These are phyloP conservation scores for Ochotona curzoniae DNA, from an alignment of 2,113 vertebrate genomes.

Conservation along the genomic window DNA sequence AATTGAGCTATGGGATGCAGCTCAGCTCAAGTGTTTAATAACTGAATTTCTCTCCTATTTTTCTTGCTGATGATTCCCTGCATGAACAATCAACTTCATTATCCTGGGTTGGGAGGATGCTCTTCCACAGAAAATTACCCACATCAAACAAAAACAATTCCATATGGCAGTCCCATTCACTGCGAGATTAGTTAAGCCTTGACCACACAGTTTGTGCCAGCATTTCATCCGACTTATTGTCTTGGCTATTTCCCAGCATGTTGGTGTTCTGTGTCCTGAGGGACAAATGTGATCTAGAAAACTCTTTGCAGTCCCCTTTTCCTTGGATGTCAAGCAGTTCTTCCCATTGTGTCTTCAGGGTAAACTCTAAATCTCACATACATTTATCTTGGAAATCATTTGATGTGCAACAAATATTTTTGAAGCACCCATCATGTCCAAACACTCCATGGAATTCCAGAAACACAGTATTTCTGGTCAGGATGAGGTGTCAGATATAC, in stretches of 20 bases:
- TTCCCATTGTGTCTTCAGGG: conserved; percentile 10
- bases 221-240: not conserved
- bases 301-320: conserved; percentile 8
- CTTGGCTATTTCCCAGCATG: conserved; percentile 51
- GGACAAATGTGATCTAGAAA: conserved; percentile 56
- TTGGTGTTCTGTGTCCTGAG: not conserved
- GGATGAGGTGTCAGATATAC: not conserved
- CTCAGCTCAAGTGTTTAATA: not conserved
- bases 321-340: not conserved
- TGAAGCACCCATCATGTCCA: conserved; percentile 18
- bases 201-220: not conserved
- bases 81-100: conserved; percentile 42
- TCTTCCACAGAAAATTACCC: conserved; percentile 54
- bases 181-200: conserved; percentile 45
- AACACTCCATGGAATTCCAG: not conserved
- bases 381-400: conserved; percentile 39
- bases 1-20: not conserved
- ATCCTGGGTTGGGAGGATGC: conserved; percentile 31
- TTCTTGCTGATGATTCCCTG: not conserved
- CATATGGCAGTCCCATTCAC: conserved; percentile 40
- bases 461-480: not conserved
- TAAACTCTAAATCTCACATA: not conserved
- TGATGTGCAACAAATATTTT: conserved; percentile 58
- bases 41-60: not conserved
- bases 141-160: conserved; percentile 68